Evolutionary conservation across 2,113 vertebrate genomes (phyloP).

Genomic region (Pangasianodon gigas): DNA sequence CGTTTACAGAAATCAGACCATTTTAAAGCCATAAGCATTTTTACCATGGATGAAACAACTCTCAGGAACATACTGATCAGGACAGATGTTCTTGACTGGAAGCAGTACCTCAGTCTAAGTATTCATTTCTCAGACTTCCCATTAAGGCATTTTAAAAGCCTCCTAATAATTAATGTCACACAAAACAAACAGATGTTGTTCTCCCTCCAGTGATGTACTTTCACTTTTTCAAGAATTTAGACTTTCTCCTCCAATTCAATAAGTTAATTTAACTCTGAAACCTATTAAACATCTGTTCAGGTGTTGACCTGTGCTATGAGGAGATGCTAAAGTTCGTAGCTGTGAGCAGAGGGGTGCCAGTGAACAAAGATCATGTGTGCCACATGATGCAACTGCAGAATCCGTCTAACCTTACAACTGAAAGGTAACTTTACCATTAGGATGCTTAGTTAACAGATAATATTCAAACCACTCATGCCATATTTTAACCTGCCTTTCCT

Average conservation of each 20-base stretch:
- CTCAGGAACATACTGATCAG: slow-evolving; percentile 55
- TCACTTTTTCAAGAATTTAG: background rate
- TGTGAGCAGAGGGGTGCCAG: slow-evolving; percentile 41
- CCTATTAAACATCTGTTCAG: slow-evolving; percentile 43
- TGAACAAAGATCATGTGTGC: slow-evolving; percentile 40
- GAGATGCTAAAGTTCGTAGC: slow-evolving; percentile 55
- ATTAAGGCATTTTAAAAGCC: background rate
- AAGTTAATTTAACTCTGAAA: background rate
- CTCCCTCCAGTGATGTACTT: background rate
- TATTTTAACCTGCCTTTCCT: background rate
- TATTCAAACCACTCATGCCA: background rate
- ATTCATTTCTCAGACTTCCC: slow-evolving; percentile 29
- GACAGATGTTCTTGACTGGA: slow-evolving; percentile 61
- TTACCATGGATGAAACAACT: slow-evolving; percentile 56
- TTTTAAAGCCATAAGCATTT: slow-evolving; percentile 59
- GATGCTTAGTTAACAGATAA: background rate
- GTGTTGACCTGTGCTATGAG: slow-evolving; percentile 35
- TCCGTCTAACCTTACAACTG: slow-evolving; percentile 40
- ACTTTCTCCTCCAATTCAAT: background rate
- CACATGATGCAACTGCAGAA: slow-evolving; percentile 62
- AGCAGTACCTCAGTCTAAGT: slow-evolving; percentile 58
- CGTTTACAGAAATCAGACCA: slow-evolving; percentile 53
- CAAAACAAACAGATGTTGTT: background rate
- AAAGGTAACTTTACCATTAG: slow-evolving; percentile 54
- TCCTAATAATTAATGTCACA: background rate